Evolutionary conservation across 2,888 invertebrate genomes (phyloP), one percentile per base, ranked within the genome.

Genomic region (Brachynemurus nebulosus): DNA sequence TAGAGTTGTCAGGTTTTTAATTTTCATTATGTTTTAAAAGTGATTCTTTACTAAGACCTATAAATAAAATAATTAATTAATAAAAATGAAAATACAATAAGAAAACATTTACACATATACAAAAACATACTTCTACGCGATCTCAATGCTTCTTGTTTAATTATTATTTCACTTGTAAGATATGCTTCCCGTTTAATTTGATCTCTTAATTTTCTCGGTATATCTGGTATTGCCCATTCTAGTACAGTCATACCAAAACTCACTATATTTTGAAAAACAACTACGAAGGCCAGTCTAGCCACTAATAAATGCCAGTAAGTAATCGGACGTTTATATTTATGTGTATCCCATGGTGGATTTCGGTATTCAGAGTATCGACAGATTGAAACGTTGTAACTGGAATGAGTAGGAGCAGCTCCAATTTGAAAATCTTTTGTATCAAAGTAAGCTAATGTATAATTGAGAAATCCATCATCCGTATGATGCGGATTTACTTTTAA

Each of bases 261-360:
- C 23, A 88, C 83, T 11, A 85, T 62, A 62, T 88, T 86, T 77
- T 86, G 82, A 65, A 82, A 86, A 1, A 82, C 68, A 3, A 85
- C 78, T 30, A 86, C 74, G 60, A 86, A 86, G 2, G 79, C 78
- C 42, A 86, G 63, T 47, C 83, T 66, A 56, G 78, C 79, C 5
- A 80, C 80, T 48, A 84, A 61, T 39, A 85, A 72, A 55, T 79
- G 78, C 84, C 84, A 86, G 61, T 78, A 84, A 41, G 77, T 70
- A 45, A 73, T 62, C 2, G 80, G 78, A 40, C 76, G 62, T 53
- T 76, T 72, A 55, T 80, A 80, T 39, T 67, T 68, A 5, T 62
- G 48, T 1, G 56, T 55, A 44, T 64, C 57, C 52, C 63, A 59
- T 2, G 74, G 72, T 21, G 76, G 71, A 59, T 75, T 74, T 37